Percentiles rank a stretch among this genome's conserved stretches.
phyloP scores from a whole-genome alignment of 2,797 vertebrate genomes.

The Nyctalus aviator region DNA sequence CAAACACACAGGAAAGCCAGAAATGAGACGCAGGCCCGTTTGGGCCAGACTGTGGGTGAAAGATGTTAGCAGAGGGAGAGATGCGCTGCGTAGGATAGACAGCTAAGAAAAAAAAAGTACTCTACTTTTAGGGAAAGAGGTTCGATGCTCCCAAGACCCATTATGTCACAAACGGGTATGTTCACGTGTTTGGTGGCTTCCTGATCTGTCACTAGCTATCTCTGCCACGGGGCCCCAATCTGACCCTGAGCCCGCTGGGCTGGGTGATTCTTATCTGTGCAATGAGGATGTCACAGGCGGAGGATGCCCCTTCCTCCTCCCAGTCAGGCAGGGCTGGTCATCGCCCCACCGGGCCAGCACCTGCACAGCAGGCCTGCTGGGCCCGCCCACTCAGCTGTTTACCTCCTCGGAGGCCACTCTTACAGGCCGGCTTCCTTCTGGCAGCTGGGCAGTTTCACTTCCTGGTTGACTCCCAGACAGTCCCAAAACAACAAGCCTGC shows the following conservation, averaged over 20 bases:
- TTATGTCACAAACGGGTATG: not conserved
- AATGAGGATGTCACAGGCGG: conserved; percentile 31
- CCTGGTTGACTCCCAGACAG: conserved; percentile 68
- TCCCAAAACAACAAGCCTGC: conserved; percentile 60
- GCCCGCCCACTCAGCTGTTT: conserved; percentile 45
- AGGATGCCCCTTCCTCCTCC: not conserved
- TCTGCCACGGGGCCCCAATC: not conserved
- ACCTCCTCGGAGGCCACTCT: not conserved
- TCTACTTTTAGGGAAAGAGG: not conserved
- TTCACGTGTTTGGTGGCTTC: not conserved
- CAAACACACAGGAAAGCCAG: not conserved
- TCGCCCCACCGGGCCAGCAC: not conserved
- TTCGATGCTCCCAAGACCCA: not conserved
- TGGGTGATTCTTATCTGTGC: conserved; percentile 38
- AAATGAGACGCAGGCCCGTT: not conserved
- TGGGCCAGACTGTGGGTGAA: not conserved
- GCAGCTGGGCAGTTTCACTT: conserved; percentile 74
- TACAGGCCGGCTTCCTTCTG: conserved; percentile 50
- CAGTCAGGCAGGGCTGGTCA: not conserved
- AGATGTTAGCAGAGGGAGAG: not conserved
- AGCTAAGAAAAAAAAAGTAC: conserved; percentile 31
- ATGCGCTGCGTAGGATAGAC: not conserved
- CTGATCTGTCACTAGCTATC: not conserved
- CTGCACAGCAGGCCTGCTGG: not conserved
- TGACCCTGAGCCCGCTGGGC: not conserved